A percentile compares a stretch with the other conserved stretches of the same genome.
phyloP scores from a whole-genome alignment of 2,797 vertebrate genomes.

The Podarcis siculus region DNA sequence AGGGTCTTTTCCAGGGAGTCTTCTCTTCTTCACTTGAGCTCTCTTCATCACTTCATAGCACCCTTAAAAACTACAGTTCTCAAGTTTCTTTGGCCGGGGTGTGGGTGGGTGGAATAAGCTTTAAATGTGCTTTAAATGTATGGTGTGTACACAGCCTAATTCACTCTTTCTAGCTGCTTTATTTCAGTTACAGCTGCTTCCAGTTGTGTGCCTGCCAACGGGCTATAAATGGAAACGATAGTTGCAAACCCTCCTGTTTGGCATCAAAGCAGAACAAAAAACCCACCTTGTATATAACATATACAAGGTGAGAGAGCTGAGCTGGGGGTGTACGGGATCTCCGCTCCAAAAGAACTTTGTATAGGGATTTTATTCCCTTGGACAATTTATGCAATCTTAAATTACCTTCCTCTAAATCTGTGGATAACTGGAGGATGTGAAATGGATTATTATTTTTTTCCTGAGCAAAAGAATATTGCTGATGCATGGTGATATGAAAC shows the following conservation, averaged over 20 bases:
- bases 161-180: not conserved
- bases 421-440: not conserved
- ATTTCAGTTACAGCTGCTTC: not conserved
- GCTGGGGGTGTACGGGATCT: not conserved
- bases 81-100: too few species aligned
- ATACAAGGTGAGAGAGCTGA: not conserved
- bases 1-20: too few species aligned
- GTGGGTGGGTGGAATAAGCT: too few species aligned
- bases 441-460: not conserved
- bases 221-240: not conserved
- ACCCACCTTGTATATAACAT: not conserved
- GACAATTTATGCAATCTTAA: not conserved
- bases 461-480: not conserved
- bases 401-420: not conserved
- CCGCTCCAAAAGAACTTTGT: not conserved
- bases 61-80: too few species aligned
- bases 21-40: too few species aligned
- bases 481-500: not conserved
- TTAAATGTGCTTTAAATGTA: too few species aligned
- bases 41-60: too few species aligned
- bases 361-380: not conserved
- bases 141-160: too few species aligned
- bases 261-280: not conserved
- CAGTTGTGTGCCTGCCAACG: not conserved
- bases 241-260: not conserved